Evolutionary conservation across 2,888 invertebrate species (phyloP).

Genomic region (Leptinotarsa rubiginosa): DNA sequence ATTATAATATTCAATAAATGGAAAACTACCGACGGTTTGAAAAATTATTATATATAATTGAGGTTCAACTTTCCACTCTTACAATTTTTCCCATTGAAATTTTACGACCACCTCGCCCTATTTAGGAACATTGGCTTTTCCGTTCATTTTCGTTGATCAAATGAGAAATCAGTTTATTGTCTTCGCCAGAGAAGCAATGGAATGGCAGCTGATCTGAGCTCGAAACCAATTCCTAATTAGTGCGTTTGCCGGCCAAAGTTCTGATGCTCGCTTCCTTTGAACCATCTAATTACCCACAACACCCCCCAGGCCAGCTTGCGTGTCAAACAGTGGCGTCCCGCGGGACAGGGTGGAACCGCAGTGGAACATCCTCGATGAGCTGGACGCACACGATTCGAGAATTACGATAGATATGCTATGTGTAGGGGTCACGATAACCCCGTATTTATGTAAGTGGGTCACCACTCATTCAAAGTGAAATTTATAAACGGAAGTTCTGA

Average conservation of each 20-base stretch:
- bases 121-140: neutral
- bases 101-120: neutral
- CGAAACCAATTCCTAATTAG: conserved; percentile 60
- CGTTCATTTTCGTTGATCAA: neutral
- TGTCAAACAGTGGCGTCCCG: conserved; percentile 11
- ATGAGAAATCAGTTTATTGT: conserved; percentile 8
- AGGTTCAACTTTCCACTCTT: too few relatives aligned
- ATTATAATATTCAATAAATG: too few relatives aligned
- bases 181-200: conserved; percentile 8
- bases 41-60: too few relatives aligned
- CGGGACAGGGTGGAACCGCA: conserved; percentile 1
- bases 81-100: too few relatives aligned
- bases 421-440: neutral
- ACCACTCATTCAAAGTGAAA: neutral
- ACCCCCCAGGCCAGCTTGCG: conserved; percentile 52
- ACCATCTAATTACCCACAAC: conserved; percentile 61
- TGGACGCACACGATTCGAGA: conserved; percentile 9
- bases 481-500: neutral
- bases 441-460: conserved; percentile 6
- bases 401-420: neutral
- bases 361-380: neutral
- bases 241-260: conserved; percentile 53
- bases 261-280: conserved; percentile 58
- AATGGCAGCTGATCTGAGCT: conserved; percentile 32
- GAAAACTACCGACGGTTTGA: too few relatives aligned